Conservation (phyloP, 2,888 invertebrate genomes). For the Megaustenia siamemsis region DNA sequence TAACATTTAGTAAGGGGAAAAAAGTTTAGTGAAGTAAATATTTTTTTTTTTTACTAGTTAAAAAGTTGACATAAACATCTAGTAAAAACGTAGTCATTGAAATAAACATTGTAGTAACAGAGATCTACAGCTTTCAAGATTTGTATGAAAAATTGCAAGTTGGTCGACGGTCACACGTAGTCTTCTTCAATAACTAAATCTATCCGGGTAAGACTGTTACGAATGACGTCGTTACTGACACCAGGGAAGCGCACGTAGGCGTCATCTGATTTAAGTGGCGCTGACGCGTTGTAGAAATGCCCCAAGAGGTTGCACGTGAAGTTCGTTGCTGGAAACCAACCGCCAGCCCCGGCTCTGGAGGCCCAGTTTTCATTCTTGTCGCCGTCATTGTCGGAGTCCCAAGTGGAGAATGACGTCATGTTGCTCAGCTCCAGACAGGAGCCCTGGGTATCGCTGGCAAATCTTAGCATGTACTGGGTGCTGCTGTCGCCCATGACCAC, state of each 20-base stretch:
- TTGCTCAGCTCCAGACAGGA: slow-evolving; percentile 24
- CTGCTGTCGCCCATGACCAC: slow-evolving; percentile 2
- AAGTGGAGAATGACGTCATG: slow-evolving; percentile 38
- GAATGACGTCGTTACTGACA: neutral
- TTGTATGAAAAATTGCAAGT: no score
- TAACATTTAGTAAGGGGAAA: no score
- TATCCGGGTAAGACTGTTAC: neutral
- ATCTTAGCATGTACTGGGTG: slow-evolving; percentile 13
- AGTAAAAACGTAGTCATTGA: no score
- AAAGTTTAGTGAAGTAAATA: no score
- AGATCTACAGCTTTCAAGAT: no score
- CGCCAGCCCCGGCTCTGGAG: neutral
- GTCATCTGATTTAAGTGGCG: neutral
- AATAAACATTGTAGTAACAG: no score
- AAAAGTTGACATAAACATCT: no score
- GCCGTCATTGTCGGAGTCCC: slow-evolving; percentile 39
- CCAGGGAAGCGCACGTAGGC: slow-evolving; percentile 12
- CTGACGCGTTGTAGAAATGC: neutral
- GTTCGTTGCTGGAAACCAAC: slow-evolving; percentile 19
- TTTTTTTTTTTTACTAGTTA: no score
- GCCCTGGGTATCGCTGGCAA: neutral
- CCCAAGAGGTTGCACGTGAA: slow-evolving; percentile 27
- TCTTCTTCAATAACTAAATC: neutral
- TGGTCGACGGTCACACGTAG: neutral
- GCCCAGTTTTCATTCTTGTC: slow-evolving; percentile 42